Base-by-base conservation (phyloP, 1,140 invertebrate genomes). In the Heliconius congener region DNA sequence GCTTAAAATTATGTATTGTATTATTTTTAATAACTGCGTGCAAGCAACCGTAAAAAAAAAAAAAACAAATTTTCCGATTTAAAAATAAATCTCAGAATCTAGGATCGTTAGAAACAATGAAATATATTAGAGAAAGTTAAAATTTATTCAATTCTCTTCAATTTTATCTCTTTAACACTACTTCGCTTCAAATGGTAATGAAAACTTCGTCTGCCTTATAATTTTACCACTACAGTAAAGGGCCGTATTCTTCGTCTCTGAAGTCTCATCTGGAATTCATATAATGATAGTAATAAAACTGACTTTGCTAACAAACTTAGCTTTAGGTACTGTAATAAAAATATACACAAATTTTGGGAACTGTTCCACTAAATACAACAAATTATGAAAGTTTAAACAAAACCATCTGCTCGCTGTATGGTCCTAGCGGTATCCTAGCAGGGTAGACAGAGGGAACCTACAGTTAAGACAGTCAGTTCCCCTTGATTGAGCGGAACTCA, bases 201-300 rank as follows among this genome's bases (percentile, higher is more conserved):
- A 66, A 66, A 66, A 66, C 9, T 66, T 66, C 23, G 60, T 16
- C 27, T 30, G 60, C 60, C 27, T 66, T 66, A 66, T 66, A 66
- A 66, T 66, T 66, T 30, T 66, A 66, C 60, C 60, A 66, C 60
- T 30, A 66, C 11, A 66, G 60, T 27, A 66, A 66, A 66, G 11
- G 60, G 27, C 60, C 60, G 30, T 66, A 66, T 66, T 66, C 60
- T 30, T 16, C 60, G 60, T 66, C 60, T 66, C 73, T 55, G 8
- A 52, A 52, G 23, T 55, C n/a, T 18, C 50, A 18, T 50, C 30
- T 18, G 16, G n/a, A 52, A 52, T 73, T 73, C 52, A 74, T 74
- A 74, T 74, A 74, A 52, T 52, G 42, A 74, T 74, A 18, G 30
- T 34, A 8, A 13, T 74, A 74, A 74, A 74, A 37, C 73, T 34